phyloP scores from a whole-genome alignment of 92 coral and sea anemone genomes.

The Heteractis magnifica region DNA sequence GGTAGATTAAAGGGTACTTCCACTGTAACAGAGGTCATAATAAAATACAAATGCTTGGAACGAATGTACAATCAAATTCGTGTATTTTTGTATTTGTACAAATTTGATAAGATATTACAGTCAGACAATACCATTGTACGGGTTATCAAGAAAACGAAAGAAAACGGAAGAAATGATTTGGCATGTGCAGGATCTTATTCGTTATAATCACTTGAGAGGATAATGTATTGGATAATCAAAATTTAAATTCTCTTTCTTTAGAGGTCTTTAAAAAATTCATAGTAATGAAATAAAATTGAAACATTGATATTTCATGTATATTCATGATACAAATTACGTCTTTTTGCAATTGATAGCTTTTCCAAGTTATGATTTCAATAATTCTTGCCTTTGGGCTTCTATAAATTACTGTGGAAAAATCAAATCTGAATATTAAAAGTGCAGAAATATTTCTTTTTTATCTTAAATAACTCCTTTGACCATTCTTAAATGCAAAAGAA shows the following conservation, averaged over 20 bases:
- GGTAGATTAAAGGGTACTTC: neutral
- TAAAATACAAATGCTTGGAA: neutral
- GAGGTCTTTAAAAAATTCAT: neutral
- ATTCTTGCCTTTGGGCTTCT: no score
- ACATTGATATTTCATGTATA: neutral
- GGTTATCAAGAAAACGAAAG: neutral
- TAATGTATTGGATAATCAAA: neutral
- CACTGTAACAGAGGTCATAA: neutral
- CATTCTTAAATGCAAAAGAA: no score
- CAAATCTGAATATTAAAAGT: no score
- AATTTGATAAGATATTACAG: neutral
- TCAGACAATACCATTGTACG: neutral
- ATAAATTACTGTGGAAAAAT: no score
- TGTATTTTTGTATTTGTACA: neutral
- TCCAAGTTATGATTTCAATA: no score
- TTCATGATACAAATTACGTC: no score
- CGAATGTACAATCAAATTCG: neutral
- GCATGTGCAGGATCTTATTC: neutral
- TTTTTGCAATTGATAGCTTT: no score
- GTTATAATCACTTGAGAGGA: neutral
- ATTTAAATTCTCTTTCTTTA: neutral
- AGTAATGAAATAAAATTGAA: neutral
- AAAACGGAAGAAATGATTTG: neutral
- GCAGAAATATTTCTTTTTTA: no score
- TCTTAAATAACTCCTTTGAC: no score